Conservation (phyloP, 1,140 invertebrate genomes). For the Dysdera silvatica region DNA sequence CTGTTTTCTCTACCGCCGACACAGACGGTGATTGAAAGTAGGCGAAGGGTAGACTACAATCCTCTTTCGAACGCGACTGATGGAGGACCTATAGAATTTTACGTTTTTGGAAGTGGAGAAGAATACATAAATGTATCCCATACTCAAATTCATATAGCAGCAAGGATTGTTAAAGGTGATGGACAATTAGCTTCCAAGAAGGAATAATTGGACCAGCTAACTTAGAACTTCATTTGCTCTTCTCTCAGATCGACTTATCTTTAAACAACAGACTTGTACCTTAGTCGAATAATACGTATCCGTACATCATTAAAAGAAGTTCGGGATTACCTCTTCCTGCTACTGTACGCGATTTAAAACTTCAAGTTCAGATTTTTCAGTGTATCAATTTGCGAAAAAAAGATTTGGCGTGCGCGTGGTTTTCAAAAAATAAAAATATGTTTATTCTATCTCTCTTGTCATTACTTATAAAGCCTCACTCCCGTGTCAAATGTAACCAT, state of each 20-base stretch:
- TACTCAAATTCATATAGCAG: background rate
- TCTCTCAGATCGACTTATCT: background rate
- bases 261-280: background rate
- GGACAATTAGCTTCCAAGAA: too few relatives aligned
- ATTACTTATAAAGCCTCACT: too few relatives aligned
- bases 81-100: slow-evolving; percentile 1
- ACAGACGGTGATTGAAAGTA: background rate
- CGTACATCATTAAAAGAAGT: too few relatives aligned
- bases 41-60: background rate
- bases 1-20: slow-evolving; percentile 1
- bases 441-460: too few relatives aligned
- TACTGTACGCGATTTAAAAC: too few relatives aligned
- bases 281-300: background rate
- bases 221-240: background rate
- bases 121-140: background rate
- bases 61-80: background rate
- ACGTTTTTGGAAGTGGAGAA: background rate
- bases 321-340: too few relatives aligned
- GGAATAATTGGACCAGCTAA: background rate
- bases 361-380: too few relatives aligned
- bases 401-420: too few relatives aligned
- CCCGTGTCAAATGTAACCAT: too few relatives aligned
- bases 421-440: too few relatives aligned
- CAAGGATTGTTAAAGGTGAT: background rate
- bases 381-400: too few relatives aligned